Conservation (phyloP, 1,140 invertebrate species). For the Luehdorfia chinensis region DNA sequence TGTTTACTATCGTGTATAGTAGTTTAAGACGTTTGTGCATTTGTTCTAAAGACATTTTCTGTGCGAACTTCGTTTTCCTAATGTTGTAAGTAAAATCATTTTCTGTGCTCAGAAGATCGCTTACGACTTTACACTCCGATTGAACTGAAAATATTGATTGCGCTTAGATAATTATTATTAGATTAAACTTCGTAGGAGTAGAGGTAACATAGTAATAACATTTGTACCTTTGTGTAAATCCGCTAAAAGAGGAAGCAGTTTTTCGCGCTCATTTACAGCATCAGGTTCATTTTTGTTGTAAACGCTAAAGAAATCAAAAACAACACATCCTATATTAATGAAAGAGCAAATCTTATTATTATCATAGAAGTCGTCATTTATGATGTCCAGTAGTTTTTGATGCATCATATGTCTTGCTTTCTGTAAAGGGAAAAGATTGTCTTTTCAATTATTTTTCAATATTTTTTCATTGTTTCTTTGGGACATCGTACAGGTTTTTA, state of each 20-base stretch:
- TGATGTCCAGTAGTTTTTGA: conserved; percentile 43
- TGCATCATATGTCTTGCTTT: conserved; percentile 66
- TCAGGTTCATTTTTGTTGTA: conserved; percentile 61
- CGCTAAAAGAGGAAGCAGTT: conserved; percentile 37
- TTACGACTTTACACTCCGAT: conserved; percentile 66
- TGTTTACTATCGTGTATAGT: conserved; percentile 56
- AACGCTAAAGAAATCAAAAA: conserved; percentile 59
- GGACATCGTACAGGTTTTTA: neutral
- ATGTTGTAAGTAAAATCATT: conserved; percentile 42
- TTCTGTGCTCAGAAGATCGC: conserved; percentile 42
- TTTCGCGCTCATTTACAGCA: conserved; percentile 43
- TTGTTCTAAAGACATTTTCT: conserved; percentile 40
- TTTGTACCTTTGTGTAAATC: conserved; percentile 63
- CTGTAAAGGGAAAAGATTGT: conserved; percentile 35
- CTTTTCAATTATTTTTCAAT: conserved; percentile 9
- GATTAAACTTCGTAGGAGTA: conserved; percentile 2
- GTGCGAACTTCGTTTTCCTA: conserved; percentile 28
- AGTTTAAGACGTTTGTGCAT: conserved; percentile 64
- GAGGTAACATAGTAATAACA: conserved; percentile 2
- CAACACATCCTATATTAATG: conserved; percentile 58
- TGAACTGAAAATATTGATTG: conserved; percentile 53
- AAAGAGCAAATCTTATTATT: conserved; percentile 45
- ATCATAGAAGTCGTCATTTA: conserved; percentile 39
- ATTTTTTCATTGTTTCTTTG: conserved; percentile 9
- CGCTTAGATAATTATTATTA: too few species aligned